A percentile compares a stretch with the other conserved stretches of the same genome.
These are phyloP conservation scores for Daktulosphaira vitifoliae DNA, from an alignment of 1,140 invertebrate species.

Conservation along the genomic window DNA sequence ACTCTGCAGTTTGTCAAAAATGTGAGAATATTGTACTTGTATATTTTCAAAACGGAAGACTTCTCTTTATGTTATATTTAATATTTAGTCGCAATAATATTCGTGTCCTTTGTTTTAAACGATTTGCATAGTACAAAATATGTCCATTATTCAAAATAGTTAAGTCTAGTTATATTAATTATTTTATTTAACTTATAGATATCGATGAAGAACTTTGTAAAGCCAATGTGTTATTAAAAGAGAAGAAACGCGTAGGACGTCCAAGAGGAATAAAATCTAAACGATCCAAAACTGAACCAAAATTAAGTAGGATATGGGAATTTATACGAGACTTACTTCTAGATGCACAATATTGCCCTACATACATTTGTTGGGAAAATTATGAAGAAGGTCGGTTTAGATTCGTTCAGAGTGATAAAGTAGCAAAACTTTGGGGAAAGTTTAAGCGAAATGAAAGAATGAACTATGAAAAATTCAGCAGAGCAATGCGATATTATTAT, in stretches of 20 bases:
- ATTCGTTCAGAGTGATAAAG: slow-evolving; percentile 81
- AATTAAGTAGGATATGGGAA: slow-evolving; percentile 57
- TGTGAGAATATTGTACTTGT: too few species aligned
- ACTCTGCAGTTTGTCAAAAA: too few species aligned
- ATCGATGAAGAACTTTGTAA: background rate
- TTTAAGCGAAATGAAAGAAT: slow-evolving; percentile 80
- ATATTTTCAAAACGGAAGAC: too few species aligned
- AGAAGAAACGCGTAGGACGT: slow-evolving; percentile 17
- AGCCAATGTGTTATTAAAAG: background rate
- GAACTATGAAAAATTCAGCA: slow-evolving; percentile 88
- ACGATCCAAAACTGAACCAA: slow-evolving; percentile 35
- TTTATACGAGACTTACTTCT: slow-evolving; percentile 71
- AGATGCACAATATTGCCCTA: slow-evolving; percentile 65
- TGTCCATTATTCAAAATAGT: too few species aligned
- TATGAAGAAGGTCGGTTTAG: slow-evolving; percentile 75
- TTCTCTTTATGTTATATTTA: too few species aligned
- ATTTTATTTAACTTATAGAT: background rate
- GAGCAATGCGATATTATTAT: slow-evolving; percentile 90
- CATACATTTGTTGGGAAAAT: slow-evolving; percentile 79
- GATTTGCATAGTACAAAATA: too few species aligned
- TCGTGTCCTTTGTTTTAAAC: too few species aligned
- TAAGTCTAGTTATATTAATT: too few species aligned
- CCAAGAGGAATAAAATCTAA: slow-evolving; percentile 15
- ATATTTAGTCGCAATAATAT: too few species aligned
- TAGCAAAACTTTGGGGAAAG: slow-evolving; percentile 79